Conservation (phyloP, 2,113 vertebrate genomes). For the Dipodomys merriami region DNA sequence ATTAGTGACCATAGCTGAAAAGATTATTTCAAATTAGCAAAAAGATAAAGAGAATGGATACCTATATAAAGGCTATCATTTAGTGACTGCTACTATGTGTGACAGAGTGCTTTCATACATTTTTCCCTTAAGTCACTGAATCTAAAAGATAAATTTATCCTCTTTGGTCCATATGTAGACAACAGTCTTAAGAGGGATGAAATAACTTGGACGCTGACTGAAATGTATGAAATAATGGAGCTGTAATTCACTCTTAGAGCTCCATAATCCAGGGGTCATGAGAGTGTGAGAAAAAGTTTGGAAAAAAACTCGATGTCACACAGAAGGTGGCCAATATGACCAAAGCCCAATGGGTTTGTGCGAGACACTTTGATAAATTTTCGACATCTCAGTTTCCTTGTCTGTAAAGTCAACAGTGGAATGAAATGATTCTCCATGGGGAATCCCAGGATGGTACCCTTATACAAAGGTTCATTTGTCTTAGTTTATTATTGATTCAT, state of each 20-base stretch:
- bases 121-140: constrained; percentile 43
- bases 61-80: constrained; percentile 9
- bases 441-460: not conserved
- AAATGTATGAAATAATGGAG: not conserved
- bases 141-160: not conserved
- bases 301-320: no score
- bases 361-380: not conserved
- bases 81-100: not conserved
- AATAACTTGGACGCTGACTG: not conserved
- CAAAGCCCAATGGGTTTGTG: not conserved
- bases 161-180: not conserved
- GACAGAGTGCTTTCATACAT: not conserved
- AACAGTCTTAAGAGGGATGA: not conserved
- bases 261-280: not conserved
- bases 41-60: constrained; percentile 38
- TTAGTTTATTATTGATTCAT: not conserved
- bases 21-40: constrained; percentile 5
- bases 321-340: no score
- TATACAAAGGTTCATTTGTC: not conserved
- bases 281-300: no score
- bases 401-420: not conserved
- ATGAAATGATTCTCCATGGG: not conserved
- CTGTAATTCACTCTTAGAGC: not conserved
- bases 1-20: constrained; percentile 7
- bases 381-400: constrained; percentile 11